A percentile compares a stretch with the other conserved stretches of the same genome.
phyloP scores from a whole-genome alignment of 2,888 invertebrate genomes.

The Cryptus viduatorius region DNA sequence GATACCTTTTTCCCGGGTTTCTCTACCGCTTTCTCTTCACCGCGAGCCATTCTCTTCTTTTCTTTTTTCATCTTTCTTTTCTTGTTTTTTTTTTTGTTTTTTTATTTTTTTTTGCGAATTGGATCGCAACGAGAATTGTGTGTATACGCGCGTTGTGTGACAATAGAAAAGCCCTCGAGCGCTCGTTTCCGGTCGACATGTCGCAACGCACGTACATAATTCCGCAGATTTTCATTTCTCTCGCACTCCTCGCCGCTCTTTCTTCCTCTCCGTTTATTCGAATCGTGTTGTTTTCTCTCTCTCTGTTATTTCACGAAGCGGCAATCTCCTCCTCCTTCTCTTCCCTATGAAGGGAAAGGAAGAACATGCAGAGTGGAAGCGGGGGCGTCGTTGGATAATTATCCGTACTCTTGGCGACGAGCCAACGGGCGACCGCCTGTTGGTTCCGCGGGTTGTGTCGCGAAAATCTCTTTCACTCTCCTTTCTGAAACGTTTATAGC shows the following conservation, averaged over 20 bases:
- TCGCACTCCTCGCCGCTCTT: conserved; percentile 11
- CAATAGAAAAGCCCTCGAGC: conserved; percentile 56
- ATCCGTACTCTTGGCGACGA: conserved; percentile 56
- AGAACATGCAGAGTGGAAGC: not conserved
- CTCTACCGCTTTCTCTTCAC: not conserved
- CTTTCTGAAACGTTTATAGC: conserved; percentile 23
- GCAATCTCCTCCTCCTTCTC: not conserved
- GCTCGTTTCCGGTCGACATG: conserved; percentile 59
- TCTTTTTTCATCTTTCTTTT: not conserved
- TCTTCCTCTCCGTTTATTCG: conserved; percentile 26
- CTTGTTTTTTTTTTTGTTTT: not conserved
- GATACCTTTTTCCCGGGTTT: not conserved
- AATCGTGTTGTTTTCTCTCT: conserved; percentile 38
- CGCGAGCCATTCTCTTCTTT: not conserved
- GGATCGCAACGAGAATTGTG: conserved; percentile 30
- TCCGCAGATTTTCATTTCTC: conserved; percentile 15
- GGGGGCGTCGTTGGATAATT: conserved; percentile 54
- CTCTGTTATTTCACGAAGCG: conserved; percentile 44
- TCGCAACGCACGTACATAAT: conserved; percentile 54
- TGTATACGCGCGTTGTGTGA: conserved; percentile 23
- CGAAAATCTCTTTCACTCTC: conserved; percentile 41
- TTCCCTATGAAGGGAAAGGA: conserved; percentile 10
- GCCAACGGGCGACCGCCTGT: conserved; percentile 65
- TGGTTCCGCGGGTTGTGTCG: conserved; percentile 47
- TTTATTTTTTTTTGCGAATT: conserved; percentile 18